Evolutionary conservation across 1,140 invertebrate genomes (phyloP).

Genomic region (Diploscapter pachys): DNA sequence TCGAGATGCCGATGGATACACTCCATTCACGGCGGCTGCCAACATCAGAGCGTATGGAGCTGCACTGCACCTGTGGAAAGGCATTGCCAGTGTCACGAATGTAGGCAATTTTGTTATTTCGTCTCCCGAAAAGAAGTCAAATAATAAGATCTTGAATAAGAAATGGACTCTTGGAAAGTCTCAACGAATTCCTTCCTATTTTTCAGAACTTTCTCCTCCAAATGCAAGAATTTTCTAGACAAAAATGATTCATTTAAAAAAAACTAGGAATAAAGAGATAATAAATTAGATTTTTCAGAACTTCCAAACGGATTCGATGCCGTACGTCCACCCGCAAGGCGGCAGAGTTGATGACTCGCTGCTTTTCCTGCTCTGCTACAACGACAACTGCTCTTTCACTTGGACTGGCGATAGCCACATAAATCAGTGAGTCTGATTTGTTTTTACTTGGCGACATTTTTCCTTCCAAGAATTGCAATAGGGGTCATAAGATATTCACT

Average conservation of each 20-base stretch:
- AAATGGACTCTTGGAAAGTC: no score
- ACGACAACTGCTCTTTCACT: slow-evolving; percentile 98
- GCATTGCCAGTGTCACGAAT: slow-evolving; percentile 21
- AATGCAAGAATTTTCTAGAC: no score
- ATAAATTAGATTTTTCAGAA: slow-evolving; percentile 57
- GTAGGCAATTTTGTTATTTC: slow-evolving; percentile 61
- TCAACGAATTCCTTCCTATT: no score
- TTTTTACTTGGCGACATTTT: neutral
- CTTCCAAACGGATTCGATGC: slow-evolving; percentile 70
- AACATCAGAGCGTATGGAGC: slow-evolving; percentile 60
- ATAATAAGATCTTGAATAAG: no score
- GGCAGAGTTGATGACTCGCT: slow-evolving; percentile 83
- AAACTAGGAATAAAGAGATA: slow-evolving; percentile 67
- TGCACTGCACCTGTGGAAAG: slow-evolving; percentile 14
- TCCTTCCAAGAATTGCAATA: no score
- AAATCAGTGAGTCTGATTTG: slow-evolving; percentile 69
- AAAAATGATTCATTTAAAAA: no score
- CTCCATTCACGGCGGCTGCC: slow-evolving; percentile 93
- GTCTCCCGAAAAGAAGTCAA: slow-evolving; percentile 3
- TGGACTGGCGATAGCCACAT: slow-evolving; percentile 96
- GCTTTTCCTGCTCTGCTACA: slow-evolving; percentile 90
- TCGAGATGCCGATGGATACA: slow-evolving; percentile 89
- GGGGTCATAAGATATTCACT: no score
- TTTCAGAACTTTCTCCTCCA: no score
- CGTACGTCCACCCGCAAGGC: slow-evolving; percentile 7